Percentiles rank a stretch among this genome's conserved stretches.
phyloP scores from a whole-genome alignment of 2,888 invertebrate genomes.

The Phalangium opilio region DNA sequence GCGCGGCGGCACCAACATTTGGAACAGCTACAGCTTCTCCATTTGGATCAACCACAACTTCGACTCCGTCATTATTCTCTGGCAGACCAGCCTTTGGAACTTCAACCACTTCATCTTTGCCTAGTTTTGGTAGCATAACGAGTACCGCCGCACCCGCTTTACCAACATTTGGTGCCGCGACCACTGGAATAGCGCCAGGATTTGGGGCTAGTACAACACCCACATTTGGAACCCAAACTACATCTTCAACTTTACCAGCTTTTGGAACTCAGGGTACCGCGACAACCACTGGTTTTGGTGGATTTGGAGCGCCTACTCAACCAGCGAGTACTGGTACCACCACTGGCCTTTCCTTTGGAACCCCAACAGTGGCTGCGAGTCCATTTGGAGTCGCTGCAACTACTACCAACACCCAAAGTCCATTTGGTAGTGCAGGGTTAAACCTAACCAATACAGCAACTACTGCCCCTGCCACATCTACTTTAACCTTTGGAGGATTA shows the following conservation, averaged over 20 bases:
- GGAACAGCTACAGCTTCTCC: background rate
- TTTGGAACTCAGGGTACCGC: background rate
- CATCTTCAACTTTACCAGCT: no score
- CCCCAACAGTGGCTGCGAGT: background rate
- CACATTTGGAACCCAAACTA: slow-evolving; percentile 2
- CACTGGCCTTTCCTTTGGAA: background rate
- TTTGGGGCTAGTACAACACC: background rate
- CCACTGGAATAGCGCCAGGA: background rate
- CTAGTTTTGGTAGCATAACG: slow-evolving; percentile 5
- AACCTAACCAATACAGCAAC: no score
- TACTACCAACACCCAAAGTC: no score
- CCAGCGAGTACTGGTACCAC: background rate
- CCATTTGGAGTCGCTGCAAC: background rate
- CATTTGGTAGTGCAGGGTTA: no score
- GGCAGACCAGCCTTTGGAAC: background rate
- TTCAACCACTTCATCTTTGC: slow-evolving; percentile 1
- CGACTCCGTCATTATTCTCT: background rate
- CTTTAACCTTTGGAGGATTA: no score
- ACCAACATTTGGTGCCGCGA: slow-evolving; percentile 7
- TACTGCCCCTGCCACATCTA: no score
- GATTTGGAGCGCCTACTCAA: background rate
- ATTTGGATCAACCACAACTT: background rate
- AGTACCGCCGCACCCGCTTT: slow-evolving; percentile 1
- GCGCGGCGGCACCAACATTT: slow-evolving; percentile 3
- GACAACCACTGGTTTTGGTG: background rate